A percentile compares a stretch with the other conserved stretches of the same genome.
phyloP scores from a whole-genome alignment of 35 echinoderm and acorn worm species.

The Heliocidaris tuberculata region DNA sequence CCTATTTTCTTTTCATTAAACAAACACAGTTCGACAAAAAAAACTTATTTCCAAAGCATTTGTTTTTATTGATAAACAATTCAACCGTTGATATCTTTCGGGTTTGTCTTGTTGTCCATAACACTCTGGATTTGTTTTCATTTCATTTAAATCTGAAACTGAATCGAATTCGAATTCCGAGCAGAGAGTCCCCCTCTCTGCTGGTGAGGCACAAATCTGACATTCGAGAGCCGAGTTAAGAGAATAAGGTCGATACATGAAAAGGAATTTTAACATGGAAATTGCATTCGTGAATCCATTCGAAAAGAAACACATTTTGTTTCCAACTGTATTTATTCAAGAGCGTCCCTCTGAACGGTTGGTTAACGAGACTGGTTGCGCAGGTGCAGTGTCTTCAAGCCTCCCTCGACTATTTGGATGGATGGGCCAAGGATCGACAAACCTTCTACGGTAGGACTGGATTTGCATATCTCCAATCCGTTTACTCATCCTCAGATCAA shows the following conservation, averaged over 20 bases:
- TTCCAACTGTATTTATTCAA: slow-evolving; percentile 3
- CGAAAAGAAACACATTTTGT: not conserved
- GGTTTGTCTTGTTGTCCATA: no score
- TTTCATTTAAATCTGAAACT: no score
- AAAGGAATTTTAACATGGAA: not conserved
- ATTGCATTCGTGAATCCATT: not conserved
- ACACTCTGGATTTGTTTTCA: no score
- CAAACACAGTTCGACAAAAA: no score
- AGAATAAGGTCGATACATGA: not conserved
- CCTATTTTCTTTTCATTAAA: no score
- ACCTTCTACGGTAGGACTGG: not conserved
- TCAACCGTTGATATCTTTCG: no score
- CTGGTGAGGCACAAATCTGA: no score
- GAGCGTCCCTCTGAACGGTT: not conserved
- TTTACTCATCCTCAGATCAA: not conserved
- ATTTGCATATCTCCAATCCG: not conserved
- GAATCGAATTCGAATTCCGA: no score
- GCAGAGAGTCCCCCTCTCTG: no score
- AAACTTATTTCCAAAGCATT: no score
- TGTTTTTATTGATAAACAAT: no score
- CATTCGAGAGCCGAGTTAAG: no score
- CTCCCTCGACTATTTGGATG: not conserved
- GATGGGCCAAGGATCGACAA: not conserved
- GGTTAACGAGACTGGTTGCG: not conserved
- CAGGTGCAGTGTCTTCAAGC: not conserved